A percentile compares a stretch with the other conserved stretches of the same genome.
Evolutionary conservation across 2,797 vertebrate species (phyloP).

Genomic region (Poecilia picta): DNA sequence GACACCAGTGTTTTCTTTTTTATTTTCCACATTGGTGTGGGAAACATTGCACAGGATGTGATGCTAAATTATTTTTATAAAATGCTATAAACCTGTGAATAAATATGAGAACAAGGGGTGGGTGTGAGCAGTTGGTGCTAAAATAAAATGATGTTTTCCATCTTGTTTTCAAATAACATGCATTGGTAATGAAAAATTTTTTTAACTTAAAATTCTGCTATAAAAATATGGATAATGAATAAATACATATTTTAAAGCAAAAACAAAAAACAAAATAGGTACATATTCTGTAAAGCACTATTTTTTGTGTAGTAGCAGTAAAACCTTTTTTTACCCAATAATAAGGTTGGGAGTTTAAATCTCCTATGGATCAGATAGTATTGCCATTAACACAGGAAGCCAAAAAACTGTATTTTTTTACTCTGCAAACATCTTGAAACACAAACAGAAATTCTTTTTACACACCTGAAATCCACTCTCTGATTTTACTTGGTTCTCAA

Average conservation of each 20-base stretch:
- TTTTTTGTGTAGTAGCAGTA: neutral
- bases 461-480: neutral
- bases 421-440: neutral
- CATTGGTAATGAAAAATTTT: neutral
- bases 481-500: neutral
- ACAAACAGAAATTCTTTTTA: neutral
- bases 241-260: neutral
- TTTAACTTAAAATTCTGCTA: neutral
- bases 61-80: conserved; percentile 1
- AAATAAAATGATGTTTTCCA: neutral
- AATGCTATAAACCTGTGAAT: neutral
- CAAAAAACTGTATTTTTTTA: neutral
- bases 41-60: neutral
- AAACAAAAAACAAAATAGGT: neutral
- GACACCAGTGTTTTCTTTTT: neutral
- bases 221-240: neutral
- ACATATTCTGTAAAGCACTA: neutral
- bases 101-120: conserved; percentile 6
- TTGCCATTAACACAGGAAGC: neutral
- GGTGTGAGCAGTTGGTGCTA: neutral
- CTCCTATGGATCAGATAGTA: neutral
- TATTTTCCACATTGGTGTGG: neutral
- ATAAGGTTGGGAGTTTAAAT: neutral
- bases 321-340: neutral
- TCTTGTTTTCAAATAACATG: conserved; percentile 1